Base-by-base conservation (phyloP, 2,797 vertebrate species). In the Sebastiscus albofasciatus region DNA sequence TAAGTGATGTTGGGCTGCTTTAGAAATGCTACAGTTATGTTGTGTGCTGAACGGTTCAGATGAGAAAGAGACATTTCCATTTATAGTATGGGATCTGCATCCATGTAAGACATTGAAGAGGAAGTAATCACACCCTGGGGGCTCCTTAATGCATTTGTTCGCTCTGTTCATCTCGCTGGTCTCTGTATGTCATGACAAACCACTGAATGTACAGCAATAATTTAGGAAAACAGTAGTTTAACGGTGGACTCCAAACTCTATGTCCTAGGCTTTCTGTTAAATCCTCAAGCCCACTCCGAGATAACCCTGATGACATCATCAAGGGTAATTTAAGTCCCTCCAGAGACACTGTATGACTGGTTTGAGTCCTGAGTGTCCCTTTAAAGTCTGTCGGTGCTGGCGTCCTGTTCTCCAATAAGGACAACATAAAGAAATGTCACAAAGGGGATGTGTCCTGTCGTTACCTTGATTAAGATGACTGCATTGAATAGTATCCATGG, bases 401-500 rank as follows among this genome's bases (percentile, higher is more conserved):
- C 6, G 26, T 24, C 3, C 71, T 5, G 22, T 26, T 76, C 34
- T 59, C 27, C 31, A 39, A n/a, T 11, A 29, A 46, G 11, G 33
- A 49, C 10, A 20, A 56, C 62, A 22, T 33, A 20, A 66, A 60
- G 29, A 81, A 80, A 83, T 64, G 27, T 67, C 67, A 72, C 54
- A 66, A 24, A n/a, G 68, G 18, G 18, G 55, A 54, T 62, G 56
- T 76, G 75, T 69, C 65, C 73, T 75, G 59, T 77, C 65, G 71
- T 75, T 81, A 69, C 49, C 33, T 46, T 31, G 22, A 78, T 78
- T 67, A 79, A 73, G 18, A 75, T 54, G 26, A 71, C 58, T 11
- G 22, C 20, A 18, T 36, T 60, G 61, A 80, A 66, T 24, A 9
- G 84, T 80, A 67, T 72, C 78, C 73, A 65, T 85, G 78, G 26